Percentiles rank a stretch among this genome's conserved stretches.
phyloP scores from a whole-genome alignment of 2,113 vertebrate species.

The Alosa alosa region DNA sequence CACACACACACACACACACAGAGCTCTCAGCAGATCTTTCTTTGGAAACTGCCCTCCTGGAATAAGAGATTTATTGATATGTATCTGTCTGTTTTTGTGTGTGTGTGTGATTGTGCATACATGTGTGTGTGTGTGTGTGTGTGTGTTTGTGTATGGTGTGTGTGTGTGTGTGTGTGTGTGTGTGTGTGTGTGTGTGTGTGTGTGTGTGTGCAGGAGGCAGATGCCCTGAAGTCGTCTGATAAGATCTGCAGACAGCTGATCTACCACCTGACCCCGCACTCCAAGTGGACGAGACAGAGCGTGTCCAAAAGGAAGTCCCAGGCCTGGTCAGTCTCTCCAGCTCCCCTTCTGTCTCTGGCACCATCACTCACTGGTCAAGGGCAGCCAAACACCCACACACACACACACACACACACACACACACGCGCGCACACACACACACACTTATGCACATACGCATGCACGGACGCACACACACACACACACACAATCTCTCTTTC shows the following conservation, averaged over 20 bases:
- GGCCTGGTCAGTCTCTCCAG: constrained; percentile 73
- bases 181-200: constrained; percentile 25
- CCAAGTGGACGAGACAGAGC: constrained; percentile 74
- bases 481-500: not conserved
- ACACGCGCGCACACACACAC: not conserved
- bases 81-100: not conserved
- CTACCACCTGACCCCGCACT: constrained; percentile 86
- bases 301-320: constrained; percentile 78
- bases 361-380: constrained; percentile 22
- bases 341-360: constrained; percentile 10
- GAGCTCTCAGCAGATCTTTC: not conserved
- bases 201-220: constrained; percentile 67
- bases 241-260: constrained; percentile 88
- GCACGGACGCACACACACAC: not conserved
- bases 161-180: constrained; percentile 25
- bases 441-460: not conserved
- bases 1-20: too few relatives aligned
- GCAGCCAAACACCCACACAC: constrained; percentile 16
- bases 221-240: constrained; percentile 81
- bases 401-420: not conserved
- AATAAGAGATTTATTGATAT: not conserved
- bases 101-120: not conserved
- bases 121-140: constrained; percentile 17
- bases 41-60: not conserved
- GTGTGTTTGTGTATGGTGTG: not conserved